These are phyloP conservation scores for Aporophyla nigra DNA, from an alignment of 2,888 invertebrate genomes.

Conservation along the genomic window DNA sequence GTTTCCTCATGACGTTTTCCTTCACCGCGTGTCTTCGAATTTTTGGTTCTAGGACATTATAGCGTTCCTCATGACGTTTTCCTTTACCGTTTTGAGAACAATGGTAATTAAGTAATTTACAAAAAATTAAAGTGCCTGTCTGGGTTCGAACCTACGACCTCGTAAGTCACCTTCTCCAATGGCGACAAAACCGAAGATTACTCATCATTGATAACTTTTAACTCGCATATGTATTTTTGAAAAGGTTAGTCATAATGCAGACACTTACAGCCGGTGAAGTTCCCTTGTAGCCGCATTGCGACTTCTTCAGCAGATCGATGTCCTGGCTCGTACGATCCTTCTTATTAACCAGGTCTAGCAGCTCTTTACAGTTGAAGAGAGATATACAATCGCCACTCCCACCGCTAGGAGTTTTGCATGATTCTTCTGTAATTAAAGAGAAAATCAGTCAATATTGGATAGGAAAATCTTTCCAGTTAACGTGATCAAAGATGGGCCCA, in stretches of 20 bases:
- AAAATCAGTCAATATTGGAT: not conserved
- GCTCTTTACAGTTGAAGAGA: constrained; percentile 78
- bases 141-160: too few species aligned
- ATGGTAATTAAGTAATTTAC: too few species aligned
- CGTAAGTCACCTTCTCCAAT: too few species aligned
- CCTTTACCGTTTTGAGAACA: too few species aligned
- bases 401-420: constrained; percentile 82
- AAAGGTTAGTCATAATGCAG: not conserved
- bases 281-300: constrained; percentile 78
- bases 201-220: not conserved
- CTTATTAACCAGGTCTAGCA: constrained; percentile 77
- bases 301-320: constrained; percentile 80
- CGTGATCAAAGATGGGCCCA: not conserved
- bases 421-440: constrained; percentile 41
- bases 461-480: not conserved
- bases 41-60: too few species aligned
- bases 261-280: constrained; percentile 75
- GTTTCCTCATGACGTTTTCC: too few species aligned
- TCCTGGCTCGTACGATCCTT: constrained; percentile 77
- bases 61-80: too few species aligned
- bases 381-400: constrained; percentile 81
- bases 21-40: too few species aligned
- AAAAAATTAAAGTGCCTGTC: too few species aligned
- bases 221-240: not conserved
- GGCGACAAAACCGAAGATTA: not conserved